Percentiles rank a stretch among this genome's conserved stretches.
These are phyloP conservation scores for Tinamus guttatus DNA, from an alignment of 2,113 vertebrate genomes.

Conservation along the genomic window DNA sequence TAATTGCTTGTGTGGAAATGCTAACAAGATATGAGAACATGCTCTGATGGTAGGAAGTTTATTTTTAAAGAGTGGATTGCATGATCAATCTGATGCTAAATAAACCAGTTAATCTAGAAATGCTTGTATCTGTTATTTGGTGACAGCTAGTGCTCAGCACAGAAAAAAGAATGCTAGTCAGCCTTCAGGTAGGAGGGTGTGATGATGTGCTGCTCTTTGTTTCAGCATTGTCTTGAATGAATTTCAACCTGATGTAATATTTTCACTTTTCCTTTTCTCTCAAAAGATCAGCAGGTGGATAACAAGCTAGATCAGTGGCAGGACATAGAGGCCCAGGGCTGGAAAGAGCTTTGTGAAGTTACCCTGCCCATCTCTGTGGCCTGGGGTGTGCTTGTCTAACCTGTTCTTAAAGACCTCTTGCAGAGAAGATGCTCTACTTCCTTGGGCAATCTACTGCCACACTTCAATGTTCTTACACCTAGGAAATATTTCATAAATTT, in stretches of 20 bases:
- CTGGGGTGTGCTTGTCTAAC: rapidly evolving
- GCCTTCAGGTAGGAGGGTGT: background rate
- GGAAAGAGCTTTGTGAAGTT: background rate
- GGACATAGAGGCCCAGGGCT: background rate
- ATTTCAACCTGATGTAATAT: background rate
- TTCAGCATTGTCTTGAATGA: background rate
- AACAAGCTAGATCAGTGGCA: background rate
- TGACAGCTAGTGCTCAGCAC: background rate
- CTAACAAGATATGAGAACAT: constrained; percentile 23
- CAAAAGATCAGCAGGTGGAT: background rate
- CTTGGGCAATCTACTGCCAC: background rate
- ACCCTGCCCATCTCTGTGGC: background rate
- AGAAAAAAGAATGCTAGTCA: background rate
- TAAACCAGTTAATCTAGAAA: constrained; percentile 49
- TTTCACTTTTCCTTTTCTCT: background rate
- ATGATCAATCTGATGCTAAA: constrained; percentile 72
- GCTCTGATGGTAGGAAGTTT: constrained; percentile 28
- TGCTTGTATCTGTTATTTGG: constrained; percentile 39
- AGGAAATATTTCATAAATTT: background rate
- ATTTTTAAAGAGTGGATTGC: constrained; percentile 54
- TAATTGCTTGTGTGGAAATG: constrained; percentile 6
- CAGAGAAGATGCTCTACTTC: background rate
- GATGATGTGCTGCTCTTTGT: background rate
- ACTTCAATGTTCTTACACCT: background rate
- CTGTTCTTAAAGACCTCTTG: background rate